A percentile compares a stretch with the other conserved stretches of the same genome.
Evolutionary conservation across 2,113 vertebrate genomes (phyloP).

Genomic region (Callipepla squamata): DNA sequence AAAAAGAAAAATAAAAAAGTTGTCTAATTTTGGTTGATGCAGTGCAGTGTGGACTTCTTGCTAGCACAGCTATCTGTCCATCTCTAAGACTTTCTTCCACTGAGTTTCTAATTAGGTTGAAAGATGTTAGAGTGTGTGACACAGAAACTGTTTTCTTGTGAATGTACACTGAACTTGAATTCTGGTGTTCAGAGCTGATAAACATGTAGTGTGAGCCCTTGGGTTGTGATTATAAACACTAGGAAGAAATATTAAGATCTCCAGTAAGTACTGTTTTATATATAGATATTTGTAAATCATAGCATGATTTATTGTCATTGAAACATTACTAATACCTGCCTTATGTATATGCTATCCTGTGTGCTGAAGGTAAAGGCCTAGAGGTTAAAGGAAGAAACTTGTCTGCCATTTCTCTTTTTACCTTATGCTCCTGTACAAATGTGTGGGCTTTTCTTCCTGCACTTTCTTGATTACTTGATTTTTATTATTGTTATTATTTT

Average conservation of each 20-base stretch:
- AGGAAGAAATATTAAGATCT: not conserved
- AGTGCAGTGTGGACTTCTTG: not conserved
- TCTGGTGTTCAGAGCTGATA: not conserved
- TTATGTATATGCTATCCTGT: not conserved
- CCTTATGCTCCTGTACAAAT: not conserved
- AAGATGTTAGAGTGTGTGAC: not conserved
- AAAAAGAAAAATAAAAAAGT: not conserved
- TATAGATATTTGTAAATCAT: not conserved
- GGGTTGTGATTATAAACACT: not conserved
- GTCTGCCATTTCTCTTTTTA: not conserved
- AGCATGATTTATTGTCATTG: not conserved
- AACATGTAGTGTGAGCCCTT: not conserved
- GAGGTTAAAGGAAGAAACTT: not conserved
- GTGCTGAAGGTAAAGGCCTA: not conserved
- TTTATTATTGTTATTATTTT: accelerated
- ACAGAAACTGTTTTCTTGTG: not conserved
- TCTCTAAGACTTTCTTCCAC: not conserved
- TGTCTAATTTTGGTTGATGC: not conserved
- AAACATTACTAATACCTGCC: not conserved
- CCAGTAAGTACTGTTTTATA: not conserved
- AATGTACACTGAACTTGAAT: not conserved
- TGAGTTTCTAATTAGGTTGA: not conserved
- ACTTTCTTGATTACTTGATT: not conserved
- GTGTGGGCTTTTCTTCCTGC: not conserved
- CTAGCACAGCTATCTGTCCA: not conserved